phyloP scores from a whole-genome alignment of 2,113 vertebrate genomes.

The Eudyptes chrysolophus region DNA sequence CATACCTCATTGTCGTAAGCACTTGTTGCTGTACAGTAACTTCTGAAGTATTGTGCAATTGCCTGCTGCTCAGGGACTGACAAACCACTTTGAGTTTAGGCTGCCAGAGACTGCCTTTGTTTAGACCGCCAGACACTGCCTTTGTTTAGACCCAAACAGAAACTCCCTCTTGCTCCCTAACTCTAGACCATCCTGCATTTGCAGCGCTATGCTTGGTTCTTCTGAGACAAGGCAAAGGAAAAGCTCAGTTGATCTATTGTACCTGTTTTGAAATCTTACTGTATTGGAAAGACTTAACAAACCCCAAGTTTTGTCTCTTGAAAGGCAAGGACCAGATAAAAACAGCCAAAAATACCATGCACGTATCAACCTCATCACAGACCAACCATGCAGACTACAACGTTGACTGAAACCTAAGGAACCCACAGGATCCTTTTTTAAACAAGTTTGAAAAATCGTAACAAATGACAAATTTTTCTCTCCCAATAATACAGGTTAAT shows the following conservation, averaged over 20 bases:
- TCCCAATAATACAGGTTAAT: not conserved
- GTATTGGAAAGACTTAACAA: not conserved
- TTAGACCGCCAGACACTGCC: not conserved
- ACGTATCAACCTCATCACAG: not conserved
- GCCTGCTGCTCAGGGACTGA: slow-evolving; percentile 11
- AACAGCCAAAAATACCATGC: not conserved
- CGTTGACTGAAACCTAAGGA: not conserved
- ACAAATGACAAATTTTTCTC: not conserved
- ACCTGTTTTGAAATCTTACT: not conserved
- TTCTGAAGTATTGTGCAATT: not conserved
- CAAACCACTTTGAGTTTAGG: not conserved
- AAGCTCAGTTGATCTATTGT: not conserved
- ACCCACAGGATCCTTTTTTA: not conserved
- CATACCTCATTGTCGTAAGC: not conserved
- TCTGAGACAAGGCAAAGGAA: not conserved
- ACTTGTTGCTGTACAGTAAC: not conserved
- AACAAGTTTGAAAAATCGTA: not conserved
- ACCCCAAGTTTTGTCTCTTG: not conserved
- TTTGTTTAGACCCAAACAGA: not conserved
- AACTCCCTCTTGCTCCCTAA: not conserved
- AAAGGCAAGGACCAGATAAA: not conserved
- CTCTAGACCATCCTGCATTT: not conserved
- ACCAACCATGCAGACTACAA: not conserved
- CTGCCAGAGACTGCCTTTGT: not conserved
- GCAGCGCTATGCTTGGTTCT: not conserved